A percentile compares a stretch with the other conserved stretches of the same genome.
Evolutionary conservation across 30 jellyfish, hydroid and myxozoan genomes (phyloP).

Genomic region (Rhopilema esculentum): DNA sequence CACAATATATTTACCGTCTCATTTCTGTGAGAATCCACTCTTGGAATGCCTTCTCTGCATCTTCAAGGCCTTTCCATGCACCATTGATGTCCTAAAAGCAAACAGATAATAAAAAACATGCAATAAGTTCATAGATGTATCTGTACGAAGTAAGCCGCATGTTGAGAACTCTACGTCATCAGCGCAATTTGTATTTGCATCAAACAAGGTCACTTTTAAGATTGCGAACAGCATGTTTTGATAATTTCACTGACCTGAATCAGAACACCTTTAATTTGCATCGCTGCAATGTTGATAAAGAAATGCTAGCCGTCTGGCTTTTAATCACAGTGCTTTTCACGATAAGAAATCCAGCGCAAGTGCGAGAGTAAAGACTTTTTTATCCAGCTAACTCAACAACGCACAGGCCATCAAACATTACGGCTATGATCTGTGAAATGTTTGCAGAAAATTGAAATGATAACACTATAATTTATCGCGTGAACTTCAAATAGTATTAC

Average conservation of each 20-base stretch:
- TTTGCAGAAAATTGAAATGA: background rate
- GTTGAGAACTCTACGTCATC: background rate
- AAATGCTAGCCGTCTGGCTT: background rate
- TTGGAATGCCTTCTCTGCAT: conserved; percentile 93
- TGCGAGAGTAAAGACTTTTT: too few relatives aligned
- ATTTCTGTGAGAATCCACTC: conserved; percentile 96
- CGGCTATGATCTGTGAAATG: too few relatives aligned
- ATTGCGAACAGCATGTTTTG: background rate
- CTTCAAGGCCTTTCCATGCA: conserved; percentile 97
- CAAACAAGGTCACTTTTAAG: background rate
- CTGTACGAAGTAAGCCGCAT: background rate
- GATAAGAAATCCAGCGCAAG: background rate
- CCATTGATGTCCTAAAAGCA: conserved; percentile 84
- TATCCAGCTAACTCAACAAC: background rate
- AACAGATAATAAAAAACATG: conserved; percentile 1
- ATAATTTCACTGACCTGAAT: background rate
- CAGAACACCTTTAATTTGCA: background rate
- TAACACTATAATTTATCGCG: background rate
- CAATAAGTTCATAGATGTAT: background rate
- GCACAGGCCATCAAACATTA: background rate
- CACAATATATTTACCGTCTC: conserved; percentile 79
- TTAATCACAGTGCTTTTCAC: too few relatives aligned
- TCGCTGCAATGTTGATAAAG: background rate
- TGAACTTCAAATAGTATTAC: background rate
- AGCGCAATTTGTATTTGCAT: background rate